Evolutionary conservation across 1,140 invertebrate genomes (phyloP).

Genomic region (Thaumatotibia leucotreta): DNA sequence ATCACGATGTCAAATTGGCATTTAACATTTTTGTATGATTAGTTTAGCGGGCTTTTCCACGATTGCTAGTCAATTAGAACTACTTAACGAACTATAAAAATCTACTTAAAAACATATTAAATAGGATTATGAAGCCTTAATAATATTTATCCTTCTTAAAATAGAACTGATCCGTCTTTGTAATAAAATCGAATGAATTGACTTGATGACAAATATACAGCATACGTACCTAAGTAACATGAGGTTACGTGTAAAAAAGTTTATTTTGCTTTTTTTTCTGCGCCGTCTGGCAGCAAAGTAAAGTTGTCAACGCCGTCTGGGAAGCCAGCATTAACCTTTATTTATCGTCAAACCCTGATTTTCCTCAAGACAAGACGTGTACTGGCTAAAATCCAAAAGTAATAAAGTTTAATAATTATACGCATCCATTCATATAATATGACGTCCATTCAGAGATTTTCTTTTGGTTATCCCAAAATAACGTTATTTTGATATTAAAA

Average conservation of each 20-base stretch:
- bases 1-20: not conserved
- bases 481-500: no score
- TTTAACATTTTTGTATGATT: not conserved
- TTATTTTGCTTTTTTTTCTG: slow-evolving; percentile 33
- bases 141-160: not conserved
- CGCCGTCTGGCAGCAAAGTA: slow-evolving; percentile 44
- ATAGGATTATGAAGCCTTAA: not conserved
- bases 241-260: not conserved
- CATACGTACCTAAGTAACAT: not conserved
- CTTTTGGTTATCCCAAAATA: not conserved
- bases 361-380: slow-evolving; percentile 19
- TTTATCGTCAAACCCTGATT: slow-evolving; percentile 53
- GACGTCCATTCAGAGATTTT: not conserved
- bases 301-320: slow-evolving; percentile 61
- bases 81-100: not conserved
- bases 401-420: not conserved
- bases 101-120: not conserved
- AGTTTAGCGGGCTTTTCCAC: not conserved
- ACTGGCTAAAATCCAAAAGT: not conserved
- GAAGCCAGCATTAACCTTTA: slow-evolving; percentile 45
- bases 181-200: not conserved
- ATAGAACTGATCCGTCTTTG: not conserved
- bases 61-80: not conserved
- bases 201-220: not conserved
- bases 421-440: slow-evolving; percentile 1